A percentile compares a stretch with the other conserved stretches of the same genome.
phyloP scores from a whole-genome alignment of 2,113 vertebrate species.

The Pseudorectes ferrugineus region DNA sequence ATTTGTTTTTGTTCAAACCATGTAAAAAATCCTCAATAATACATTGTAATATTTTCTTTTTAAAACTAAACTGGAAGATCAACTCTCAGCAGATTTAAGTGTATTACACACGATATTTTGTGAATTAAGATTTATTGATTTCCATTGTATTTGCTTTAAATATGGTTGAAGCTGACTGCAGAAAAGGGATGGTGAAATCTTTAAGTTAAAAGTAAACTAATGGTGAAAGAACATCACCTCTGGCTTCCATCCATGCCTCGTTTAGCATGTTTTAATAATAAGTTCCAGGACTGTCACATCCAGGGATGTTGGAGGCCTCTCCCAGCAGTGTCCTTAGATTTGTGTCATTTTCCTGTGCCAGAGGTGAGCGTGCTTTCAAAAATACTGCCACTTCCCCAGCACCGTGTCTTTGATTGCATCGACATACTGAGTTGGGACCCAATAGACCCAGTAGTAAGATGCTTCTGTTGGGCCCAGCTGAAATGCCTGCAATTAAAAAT shows the following conservation, averaged over 20 bases:
- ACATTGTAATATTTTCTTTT: conserved; percentile 43
- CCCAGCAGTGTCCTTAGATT: conserved; percentile 80
- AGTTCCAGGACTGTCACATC: conserved; percentile 77
- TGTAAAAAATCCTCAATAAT: conserved; percentile 54
- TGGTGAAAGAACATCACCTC: conserved; percentile 82
- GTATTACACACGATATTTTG: conserved; percentile 72
- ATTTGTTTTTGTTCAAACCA: conserved; percentile 65
- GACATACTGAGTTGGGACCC: conserved; percentile 97
- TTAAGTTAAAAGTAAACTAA: conserved; percentile 84
- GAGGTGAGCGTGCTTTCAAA: conserved; percentile 98
- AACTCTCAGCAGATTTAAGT: conserved; percentile 72
- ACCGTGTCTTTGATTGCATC: conserved; percentile 99
- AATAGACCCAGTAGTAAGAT: conserved; percentile 99
- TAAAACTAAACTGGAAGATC: conserved; percentile 65
- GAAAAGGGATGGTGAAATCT: conserved; percentile 72
- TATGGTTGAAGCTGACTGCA: conserved; percentile 78
- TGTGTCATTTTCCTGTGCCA: conserved; percentile 87
- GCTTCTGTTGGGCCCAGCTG: conserved; percentile 99
- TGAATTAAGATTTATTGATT: conserved; percentile 77
- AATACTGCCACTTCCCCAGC: conserved; percentile 99
- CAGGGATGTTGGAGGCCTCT: conserved; percentile 78
- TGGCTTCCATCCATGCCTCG: conserved; percentile 77
- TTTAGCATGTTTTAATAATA: conserved; percentile 63
- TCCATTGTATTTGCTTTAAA: conserved; percentile 74
- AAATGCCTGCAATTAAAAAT: conserved; percentile 85